Base-by-base conservation (phyloP, 2,797 vertebrate species). In the Iguana delicatissima region DNA sequence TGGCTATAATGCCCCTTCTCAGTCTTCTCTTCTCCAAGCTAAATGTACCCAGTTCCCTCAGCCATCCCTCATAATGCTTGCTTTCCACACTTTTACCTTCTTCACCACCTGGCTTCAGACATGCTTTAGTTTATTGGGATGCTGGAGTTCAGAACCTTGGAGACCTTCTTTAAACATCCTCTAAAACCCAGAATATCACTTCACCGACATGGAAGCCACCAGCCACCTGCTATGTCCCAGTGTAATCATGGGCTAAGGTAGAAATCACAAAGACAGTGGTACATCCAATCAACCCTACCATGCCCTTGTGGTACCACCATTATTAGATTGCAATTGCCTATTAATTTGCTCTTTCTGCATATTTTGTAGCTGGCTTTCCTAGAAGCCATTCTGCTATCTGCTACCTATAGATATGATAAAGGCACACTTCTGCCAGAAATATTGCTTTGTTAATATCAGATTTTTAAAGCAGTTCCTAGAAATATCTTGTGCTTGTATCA, bases 381-480 rank as follows among this genome's bases (percentile, higher is more conserved):
- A 9, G 9, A 79, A 79, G 24, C 8, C 76, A 79, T 79, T 50
- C 42, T 79, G 13, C 35, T 77, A 32, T 46, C 24, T 20, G 26
- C 73, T 79, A 26, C 16, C 38, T 10, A 79, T 24, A 35, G 6
- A 50, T 16, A 18, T 29, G 69, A 10, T 74, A 62, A 76, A 4
- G 62, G 9, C 6, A 57, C 74, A 32, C 1, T 80, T 89, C 24
- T 89, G 24, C 2, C 32, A 22, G 22, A 89, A 52, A 16, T 88
- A 52, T 89, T 22, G 64, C 32, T 84, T 93, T 74, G 22, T 85
- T 91, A 13, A 7, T 0, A 87, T 38, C 2, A 91, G 24, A 90
- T 84, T 74, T 94, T 62, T 93, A 91, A 86, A 93, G 59, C 35
- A 29, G 91, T 85, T 92, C 85, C 12, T 84, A 12, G n/a, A 84